Evolutionary conservation across 2,888 invertebrate genomes (phyloP), one percentile per base, ranked within the genome.

Genomic region (Trichopria drosophilae): DNA sequence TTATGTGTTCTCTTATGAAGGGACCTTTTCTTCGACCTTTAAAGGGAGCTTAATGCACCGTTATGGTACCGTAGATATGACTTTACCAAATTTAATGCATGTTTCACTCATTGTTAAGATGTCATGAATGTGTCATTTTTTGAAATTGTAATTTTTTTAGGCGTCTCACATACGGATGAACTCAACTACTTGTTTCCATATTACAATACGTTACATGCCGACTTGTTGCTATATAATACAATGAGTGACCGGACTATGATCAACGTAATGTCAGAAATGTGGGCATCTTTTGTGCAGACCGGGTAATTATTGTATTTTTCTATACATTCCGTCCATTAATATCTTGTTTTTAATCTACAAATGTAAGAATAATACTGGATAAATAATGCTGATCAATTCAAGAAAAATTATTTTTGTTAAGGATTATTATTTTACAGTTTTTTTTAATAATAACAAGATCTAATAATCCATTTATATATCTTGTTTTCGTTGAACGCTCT

Each of bases 261-360:
- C 6, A 58, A 69, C 32, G 52, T 67, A 5, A 65, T 73, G 63
- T 69, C 65, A 1, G 67, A 72, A 49, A 60, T 72, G 60, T 73
- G 63, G 63, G 26, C 59, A 2, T 68, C 43, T 47, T 73, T 74
- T 16, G 59, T 60, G 1, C 64, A 50, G 53, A 57, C 58, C 0
- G 73, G 74, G 73, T 74, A 63, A 59, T 45, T 37, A 51, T 46
- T 15, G n/a, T n/a, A n/a, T n/a, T n/a, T n/a, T n/a, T n/a, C n/a
- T n/a, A n/a, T n/a, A n/a, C n/a, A n/a, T n/a, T n/a, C n/a, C n/a
- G n/a, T n/a, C n/a, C n/a, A n/a, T n/a, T n/a, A n/a, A n/a, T n/a
- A n/a, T n/a, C n/a, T n/a, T n/a, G n/a, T n/a, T n/a, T n/a, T n/a
- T n/a, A n/a, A n/a, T n/a, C n/a, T n/a, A n/a, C n/a, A n/a, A n/a